These are phyloP conservation scores for Rhincodon typus DNA, from an alignment of 2,797 vertebrate species.

Conservation along the genomic window DNA sequence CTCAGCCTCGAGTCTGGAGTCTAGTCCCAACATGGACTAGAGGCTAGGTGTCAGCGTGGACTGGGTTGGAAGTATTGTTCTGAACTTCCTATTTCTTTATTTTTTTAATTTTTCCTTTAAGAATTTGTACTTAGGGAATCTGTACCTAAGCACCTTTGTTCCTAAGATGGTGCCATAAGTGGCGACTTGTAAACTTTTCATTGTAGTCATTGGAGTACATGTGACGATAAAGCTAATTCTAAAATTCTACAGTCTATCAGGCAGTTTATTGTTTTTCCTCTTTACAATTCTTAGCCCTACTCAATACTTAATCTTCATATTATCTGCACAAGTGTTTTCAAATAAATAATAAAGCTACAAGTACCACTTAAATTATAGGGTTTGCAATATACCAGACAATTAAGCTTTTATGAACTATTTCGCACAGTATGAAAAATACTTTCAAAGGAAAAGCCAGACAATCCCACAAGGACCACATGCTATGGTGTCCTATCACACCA, in stretches of 20 bases:
- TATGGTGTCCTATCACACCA: conserved; percentile 44
- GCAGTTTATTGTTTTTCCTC: neutral
- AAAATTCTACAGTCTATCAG: neutral
- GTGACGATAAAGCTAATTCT: no score
- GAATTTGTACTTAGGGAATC: no score
- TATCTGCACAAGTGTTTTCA: neutral
- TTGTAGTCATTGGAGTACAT: no score
- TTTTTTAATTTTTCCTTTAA: no score
- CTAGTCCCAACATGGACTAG: no score
- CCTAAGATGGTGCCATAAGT: no score
- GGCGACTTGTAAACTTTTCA: no score
- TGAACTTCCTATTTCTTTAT: no score
- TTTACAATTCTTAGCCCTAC: neutral
- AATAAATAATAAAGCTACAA: neutral
- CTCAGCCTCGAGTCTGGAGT: no score
- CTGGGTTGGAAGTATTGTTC: no score
- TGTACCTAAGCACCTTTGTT: no score
- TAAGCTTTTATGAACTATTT: conserved; percentile 50
- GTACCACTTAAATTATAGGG: neutral
- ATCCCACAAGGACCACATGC: neutral
- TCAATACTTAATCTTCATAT: neutral
- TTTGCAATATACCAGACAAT: conserved; percentile 45
- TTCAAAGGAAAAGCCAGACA: conserved; percentile 36
- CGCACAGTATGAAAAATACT: conserved; percentile 43
- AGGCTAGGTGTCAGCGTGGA: no score